Conservation (phyloP, 1,140 invertebrate genomes). For the Scylla paramamosain region DNA sequence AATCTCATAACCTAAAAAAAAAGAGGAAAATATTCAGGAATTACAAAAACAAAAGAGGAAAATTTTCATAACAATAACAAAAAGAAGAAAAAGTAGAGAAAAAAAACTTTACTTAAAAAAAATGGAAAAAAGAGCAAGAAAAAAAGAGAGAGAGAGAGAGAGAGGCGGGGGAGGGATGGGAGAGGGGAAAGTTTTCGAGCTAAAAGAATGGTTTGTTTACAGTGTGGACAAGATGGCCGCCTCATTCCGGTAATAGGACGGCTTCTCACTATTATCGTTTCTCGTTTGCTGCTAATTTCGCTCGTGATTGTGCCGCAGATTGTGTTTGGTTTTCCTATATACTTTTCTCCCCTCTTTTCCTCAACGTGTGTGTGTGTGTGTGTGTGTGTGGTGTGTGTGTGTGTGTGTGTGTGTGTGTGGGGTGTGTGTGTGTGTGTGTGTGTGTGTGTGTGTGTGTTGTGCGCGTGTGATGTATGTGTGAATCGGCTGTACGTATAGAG, state of each 20-base stretch:
- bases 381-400: not conserved
- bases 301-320: not conserved
- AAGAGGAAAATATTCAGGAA: too few relatives aligned
- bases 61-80: too few relatives aligned
- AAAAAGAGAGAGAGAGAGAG: too few relatives aligned
- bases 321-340: not conserved
- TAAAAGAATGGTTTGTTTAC: slow-evolving; percentile 1
- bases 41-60: too few relatives aligned
- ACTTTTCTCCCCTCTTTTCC: not conserved
- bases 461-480: not conserved
- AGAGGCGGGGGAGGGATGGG: too few relatives aligned
- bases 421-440: slow-evolving; percentile 19
- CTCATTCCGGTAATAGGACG: not conserved
- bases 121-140: not conserved
- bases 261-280: not conserved
- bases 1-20: too few relatives aligned
- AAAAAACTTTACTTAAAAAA: too few relatives aligned
- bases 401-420: slow-evolving; percentile 20
- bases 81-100: too few relatives aligned
- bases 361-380: not conserved
- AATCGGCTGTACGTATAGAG: not conserved
- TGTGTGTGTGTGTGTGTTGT: not conserved
- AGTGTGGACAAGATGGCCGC: not conserved
- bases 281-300: not conserved
- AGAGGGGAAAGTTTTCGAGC: too few relatives aligned